These are phyloP conservation scores for Myiothlypis chrysogaster DNA, from an alignment of 2,797 vertebrate genomes.

Conservation along the genomic window DNA sequence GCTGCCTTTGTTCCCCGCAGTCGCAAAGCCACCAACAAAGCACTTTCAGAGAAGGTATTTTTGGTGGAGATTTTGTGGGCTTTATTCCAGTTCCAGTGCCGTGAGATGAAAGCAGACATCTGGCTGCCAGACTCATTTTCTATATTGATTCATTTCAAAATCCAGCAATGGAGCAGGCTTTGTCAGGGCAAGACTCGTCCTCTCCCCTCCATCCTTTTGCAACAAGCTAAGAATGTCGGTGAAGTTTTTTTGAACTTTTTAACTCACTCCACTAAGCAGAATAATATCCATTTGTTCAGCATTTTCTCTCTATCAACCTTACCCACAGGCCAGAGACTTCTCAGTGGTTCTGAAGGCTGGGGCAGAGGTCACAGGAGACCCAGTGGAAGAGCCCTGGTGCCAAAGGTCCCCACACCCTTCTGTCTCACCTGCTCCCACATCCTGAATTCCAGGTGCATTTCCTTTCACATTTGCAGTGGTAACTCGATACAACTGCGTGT, in stretches of 20 bases:
- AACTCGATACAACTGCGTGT: rapidly evolving
- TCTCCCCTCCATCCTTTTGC: not conserved
- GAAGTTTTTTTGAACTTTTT: not conserved
- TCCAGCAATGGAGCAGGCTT: not conserved
- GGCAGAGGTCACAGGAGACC: not conserved
- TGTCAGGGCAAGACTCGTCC: not conserved
- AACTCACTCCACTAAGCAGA: not conserved
- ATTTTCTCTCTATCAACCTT: not conserved
- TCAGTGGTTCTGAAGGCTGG: not conserved
- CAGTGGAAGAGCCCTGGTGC: not conserved
- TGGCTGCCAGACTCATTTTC: not conserved
- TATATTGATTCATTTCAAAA: conserved; percentile 26
- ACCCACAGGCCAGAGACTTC: not conserved
- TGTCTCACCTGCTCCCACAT: not conserved
- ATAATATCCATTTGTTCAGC: not conserved
- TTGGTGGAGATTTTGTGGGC: conserved; percentile 43
- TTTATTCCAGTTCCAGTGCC: conserved; percentile 38
- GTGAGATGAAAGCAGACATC: conserved; percentile 54
- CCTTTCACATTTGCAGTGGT: rapidly evolving
- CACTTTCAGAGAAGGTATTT: conserved; percentile 38
- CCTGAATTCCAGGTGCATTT: not conserved
- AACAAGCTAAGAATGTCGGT: not conserved
- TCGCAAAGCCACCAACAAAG: conserved; percentile 13
- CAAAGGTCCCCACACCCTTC: not conserved
- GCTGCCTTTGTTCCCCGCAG: not conserved